Conservation (phyloP, 2,797 vertebrate species). For the Mus spretus region DNA sequence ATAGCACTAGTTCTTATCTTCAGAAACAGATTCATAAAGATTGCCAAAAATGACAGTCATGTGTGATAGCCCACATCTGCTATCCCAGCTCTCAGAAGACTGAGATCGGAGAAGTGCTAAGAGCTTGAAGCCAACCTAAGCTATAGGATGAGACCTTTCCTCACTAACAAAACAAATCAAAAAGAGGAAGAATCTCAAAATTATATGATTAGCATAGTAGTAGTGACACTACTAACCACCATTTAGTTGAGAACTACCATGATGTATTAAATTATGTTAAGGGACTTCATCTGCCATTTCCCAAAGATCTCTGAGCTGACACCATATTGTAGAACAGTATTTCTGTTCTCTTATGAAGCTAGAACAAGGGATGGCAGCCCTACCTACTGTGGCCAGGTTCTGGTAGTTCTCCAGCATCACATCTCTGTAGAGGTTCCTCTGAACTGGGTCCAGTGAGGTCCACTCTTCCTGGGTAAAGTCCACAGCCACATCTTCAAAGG, state of each 20-base stretch:
- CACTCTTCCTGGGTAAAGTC: constrained; percentile 74
- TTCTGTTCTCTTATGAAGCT: neutral
- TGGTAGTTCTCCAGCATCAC: constrained; percentile 74
- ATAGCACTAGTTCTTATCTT: neutral
- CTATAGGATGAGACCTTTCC: neutral
- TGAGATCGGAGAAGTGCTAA: neutral
- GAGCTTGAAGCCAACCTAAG: neutral
- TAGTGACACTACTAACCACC: neutral
- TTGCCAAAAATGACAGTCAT: neutral
- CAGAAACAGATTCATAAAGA: neutral
- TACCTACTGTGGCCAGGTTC: constrained; percentile 69
- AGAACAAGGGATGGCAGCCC: neutral
- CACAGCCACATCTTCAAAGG: constrained; percentile 68
- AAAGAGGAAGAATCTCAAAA: neutral
- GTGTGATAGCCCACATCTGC: neutral
- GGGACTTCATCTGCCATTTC: neutral
- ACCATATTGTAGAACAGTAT: neutral
- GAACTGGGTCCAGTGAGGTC: constrained; percentile 58
- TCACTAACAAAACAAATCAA: neutral
- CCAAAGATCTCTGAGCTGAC: neutral
- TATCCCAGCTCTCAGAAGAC: neutral
- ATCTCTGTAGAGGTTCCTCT: constrained; percentile 65
- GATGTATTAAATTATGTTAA: neutral
- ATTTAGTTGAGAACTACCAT: neutral
- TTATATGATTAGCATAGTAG: neutral